Evolutionary conservation across 53 echinoderm and acorn worm species (phyloP), one percentile per base, ranked within the genome.

Genomic region (Patiria pectinifera): DNA sequence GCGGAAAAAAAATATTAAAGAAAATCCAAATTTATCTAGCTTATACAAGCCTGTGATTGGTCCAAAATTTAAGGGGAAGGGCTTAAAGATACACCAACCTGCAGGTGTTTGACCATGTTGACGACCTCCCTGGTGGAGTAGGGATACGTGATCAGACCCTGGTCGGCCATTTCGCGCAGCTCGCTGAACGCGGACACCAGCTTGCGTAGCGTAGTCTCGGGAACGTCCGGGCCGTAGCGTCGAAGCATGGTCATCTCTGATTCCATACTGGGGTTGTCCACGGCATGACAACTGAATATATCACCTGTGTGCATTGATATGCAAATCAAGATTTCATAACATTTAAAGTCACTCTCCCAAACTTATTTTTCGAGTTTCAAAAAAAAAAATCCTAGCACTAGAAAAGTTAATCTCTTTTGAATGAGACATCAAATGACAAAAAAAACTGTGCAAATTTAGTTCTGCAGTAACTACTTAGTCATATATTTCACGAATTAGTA

Each of bases 101-200:
- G 92, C 45, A 99, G 82, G 88, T 99, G 99, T 62, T 97, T 99
- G 62, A 99, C 99, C 99, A 99, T 99, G 86, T 99, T 99, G 93
- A 99, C 99, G 3, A 99, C 99, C 71, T 99, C 99, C 85, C 99
- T 97, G 70, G 99, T 99, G 46, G 99, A 99, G 94, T 99, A 99
- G 23, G 99, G 99, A 84, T 99, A 99, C 15, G 99, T 93, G 48
- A 99, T 99, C 9, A 99, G 94, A 21, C 97, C 96, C 91, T 99
- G 96, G 91, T 99, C 99, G 4, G 99, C 99, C 92, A 99, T 94
- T 53, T 91, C 91, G 69, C 99, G 83, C 59, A 99, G 92, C 82
- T 99, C 99, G 12, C 99, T 91, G 71, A 99, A 99, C 19, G 98
- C 95, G 1, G 96, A 94, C 80, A 98, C 98, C 61, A 98, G 95